Base-by-base conservation (phyloP, 2,113 vertebrate genomes). In the Eulemur rufifrons region DNA sequence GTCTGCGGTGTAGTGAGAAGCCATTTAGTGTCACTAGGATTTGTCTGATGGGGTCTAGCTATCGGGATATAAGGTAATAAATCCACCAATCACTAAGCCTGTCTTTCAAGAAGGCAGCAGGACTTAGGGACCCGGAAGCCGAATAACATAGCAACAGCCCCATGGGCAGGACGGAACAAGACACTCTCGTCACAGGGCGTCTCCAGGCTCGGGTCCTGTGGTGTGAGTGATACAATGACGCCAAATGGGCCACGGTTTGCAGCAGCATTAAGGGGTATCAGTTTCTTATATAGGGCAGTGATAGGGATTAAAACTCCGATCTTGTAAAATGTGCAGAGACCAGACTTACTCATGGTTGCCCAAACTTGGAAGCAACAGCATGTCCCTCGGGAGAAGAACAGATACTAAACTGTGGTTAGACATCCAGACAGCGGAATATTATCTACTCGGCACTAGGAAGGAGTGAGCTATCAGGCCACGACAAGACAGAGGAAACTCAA, bases 11-110 rank as follows among this genome's bases (percentile, higher is more conserved):
- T 21, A 42, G 2, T 12, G 7, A 13, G 32, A 45, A 11, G 34
- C 4, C 0, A 5, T 32, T 42, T 37, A 54, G 18, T n/a, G 34
- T 34, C 52, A 8, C 29, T 54, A 29, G 56, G 17, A n/a, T 78
- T 42, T 64, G 17, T 63, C 21, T 8, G 13, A 80, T 23, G 42
- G 37, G 73, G 81, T 18, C 27, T 15, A 23, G 1, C 61, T 42
- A 54, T 0, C 1, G 23, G 21, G n/a, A 29, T 42, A 6, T 2
- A 12, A 13, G 45, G 0, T 21, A 17, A 3, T 2, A 37, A 29
- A 42, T 61, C 59, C 59, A 61, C 8, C n/a, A 6, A 52, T 8
- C n/a, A 42, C 21, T 45, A 42, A 37, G 21, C 61, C 12, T 42
- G 1, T 17, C 17, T 71, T 18, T 85, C 21, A 89, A 52, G 45